Evolutionary conservation across 2,888 invertebrate genomes (phyloP).

Genomic region (Pemphredon lugubris): DNA sequence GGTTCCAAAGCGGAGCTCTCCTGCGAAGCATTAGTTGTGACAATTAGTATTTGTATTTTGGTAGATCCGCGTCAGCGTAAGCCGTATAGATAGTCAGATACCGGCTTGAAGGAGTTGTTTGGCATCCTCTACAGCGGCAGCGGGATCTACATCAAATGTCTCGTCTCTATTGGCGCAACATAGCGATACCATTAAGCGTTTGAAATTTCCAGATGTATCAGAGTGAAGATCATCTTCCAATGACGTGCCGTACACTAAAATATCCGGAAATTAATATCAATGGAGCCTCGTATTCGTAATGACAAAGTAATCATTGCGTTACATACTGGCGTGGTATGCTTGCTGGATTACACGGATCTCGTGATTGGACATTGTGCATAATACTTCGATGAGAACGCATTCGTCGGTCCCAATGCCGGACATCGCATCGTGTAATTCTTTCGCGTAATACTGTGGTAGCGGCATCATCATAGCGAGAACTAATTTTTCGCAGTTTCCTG

Average conservation of each 20-base stretch:
- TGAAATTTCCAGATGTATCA: conserved; percentile 96
- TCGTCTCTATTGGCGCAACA: conserved; percentile 92
- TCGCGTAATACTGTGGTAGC: conserved; percentile 83
- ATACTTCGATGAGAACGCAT: conserved; percentile 83
- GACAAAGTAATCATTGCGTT: background rate
- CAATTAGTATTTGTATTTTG: background rate
- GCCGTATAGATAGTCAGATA: conserved; percentile 72
- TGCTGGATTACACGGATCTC: conserved; percentile 82
- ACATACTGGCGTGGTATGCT: conserved; percentile 81
- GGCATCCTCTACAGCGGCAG: conserved; percentile 90
- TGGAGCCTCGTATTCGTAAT: background rate
- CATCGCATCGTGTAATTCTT: conserved; percentile 83
- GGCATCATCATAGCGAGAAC: conserved; percentile 84
- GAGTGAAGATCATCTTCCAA: conserved; percentile 91
- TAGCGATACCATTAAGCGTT: conserved; percentile 92
- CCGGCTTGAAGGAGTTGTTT: conserved; percentile 90
- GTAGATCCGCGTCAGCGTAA: background rate
- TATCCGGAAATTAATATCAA: conserved; percentile 14
- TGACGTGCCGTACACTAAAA: conserved; percentile 88
- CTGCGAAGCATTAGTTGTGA: conserved; percentile 69
- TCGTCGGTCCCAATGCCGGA: conserved; percentile 84
- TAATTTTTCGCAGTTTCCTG: conserved; percentile 84
- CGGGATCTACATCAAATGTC: conserved; percentile 87
- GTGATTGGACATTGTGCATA: conserved; percentile 84
- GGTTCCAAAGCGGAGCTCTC: conserved; percentile 87